These are phyloP conservation scores for Hymenopus coronatus DNA, from an alignment of 2,888 invertebrate species.

Conservation along the genomic window DNA sequence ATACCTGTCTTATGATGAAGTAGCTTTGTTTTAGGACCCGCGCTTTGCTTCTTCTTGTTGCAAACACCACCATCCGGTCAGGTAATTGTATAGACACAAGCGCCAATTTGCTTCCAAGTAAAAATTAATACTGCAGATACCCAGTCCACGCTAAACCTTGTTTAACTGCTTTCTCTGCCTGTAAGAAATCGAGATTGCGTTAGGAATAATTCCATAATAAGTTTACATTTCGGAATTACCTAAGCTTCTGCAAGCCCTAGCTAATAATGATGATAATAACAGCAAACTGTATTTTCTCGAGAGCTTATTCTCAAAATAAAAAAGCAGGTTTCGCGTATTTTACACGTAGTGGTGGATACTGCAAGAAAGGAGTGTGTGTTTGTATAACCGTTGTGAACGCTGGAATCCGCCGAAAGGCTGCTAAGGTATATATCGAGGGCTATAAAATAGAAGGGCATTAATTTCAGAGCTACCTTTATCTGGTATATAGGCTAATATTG, in stretches of 20 bases:
- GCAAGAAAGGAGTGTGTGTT: background rate
- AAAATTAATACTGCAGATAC: background rate
- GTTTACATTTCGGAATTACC: conserved; percentile 9
- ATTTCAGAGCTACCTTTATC: conserved; percentile 29
- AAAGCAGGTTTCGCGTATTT: background rate
- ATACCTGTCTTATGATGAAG: background rate
- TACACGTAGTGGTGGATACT: background rate
- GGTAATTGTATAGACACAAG: background rate
- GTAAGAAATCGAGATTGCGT: conserved; percentile 6
- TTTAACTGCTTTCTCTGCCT: background rate
- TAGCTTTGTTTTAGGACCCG: background rate
- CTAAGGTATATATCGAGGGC: conserved; percentile 8
- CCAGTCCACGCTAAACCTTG: no score
- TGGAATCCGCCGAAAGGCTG: background rate
- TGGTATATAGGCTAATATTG: conserved; percentile 32
- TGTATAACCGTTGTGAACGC: background rate
- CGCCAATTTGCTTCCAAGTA: background rate
- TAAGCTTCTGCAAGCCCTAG: background rate
- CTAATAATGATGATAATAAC: background rate
- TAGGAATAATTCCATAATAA: conserved; percentile 5
- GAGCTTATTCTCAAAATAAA: background rate
- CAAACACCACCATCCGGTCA: background rate
- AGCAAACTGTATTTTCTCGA: background rate
- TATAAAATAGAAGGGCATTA: conserved; percentile 20
- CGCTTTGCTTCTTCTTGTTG: background rate